Evolutionary conservation across 2,113 vertebrate genomes (phyloP).

Genomic region (Anolis carolinensis): DNA sequence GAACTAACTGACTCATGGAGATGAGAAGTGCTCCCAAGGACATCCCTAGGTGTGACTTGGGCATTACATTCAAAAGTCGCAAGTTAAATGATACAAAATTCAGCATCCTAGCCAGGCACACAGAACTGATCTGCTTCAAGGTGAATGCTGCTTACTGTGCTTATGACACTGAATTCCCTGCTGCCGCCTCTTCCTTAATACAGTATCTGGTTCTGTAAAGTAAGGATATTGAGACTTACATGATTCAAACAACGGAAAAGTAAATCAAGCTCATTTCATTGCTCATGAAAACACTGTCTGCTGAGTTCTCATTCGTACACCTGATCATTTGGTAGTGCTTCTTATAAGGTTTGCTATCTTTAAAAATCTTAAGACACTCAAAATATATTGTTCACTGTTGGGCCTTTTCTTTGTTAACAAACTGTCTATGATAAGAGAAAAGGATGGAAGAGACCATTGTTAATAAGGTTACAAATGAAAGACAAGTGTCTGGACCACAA

Average conservation of each 20-base stretch:
- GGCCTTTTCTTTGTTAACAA: not conserved
- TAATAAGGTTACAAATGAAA: not conserved
- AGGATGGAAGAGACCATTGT: not conserved
- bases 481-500: no score
- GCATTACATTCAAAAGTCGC: not conserved
- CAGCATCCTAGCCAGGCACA: not conserved
- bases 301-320: not conserved
- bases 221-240: no score
- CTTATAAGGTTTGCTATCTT: no score
- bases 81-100: not conserved
- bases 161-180: constrained; percentile 37
- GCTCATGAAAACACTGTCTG: not conserved
- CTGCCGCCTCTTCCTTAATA: constrained; percentile 26
- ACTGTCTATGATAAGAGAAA: not conserved
- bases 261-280: constrained; percentile 6
- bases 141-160: constrained; percentile 3
- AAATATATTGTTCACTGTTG: not conserved
- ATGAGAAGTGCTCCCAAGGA: no score
- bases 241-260: not conserved
- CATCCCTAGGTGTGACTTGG: no score
- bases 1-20: no score
- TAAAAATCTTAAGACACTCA: not conserved
- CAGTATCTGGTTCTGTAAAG: constrained; percentile 13
- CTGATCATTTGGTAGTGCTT: not conserved
- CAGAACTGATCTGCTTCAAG: not conserved